Evolutionary conservation across 2,113 vertebrate species (phyloP), one percentile per base, ranked within the genome.

Genomic region (Stegastes partitus): DNA sequence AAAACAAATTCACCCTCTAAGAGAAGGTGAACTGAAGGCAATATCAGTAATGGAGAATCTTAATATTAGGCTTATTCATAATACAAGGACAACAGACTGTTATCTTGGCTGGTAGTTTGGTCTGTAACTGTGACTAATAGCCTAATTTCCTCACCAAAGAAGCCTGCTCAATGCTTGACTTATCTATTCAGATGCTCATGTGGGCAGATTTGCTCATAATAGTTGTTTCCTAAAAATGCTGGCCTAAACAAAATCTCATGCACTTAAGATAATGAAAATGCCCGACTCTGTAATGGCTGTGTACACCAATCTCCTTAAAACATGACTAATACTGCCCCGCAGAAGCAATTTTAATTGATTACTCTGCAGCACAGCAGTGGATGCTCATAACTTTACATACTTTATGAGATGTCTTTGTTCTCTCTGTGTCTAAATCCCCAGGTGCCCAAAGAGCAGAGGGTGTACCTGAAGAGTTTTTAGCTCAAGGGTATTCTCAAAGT

Each of bases 241-340:
- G 70, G 26, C 56, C 44, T 82, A 82, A 81, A 88, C 77, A 74
- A 80, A 91, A 87, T 81, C 54, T 66, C 54, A 67, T 68, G 76
- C 85, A 91, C 88, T 90, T 82, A 87, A 73, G 56, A 66, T 86
- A 84, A 91, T 93, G 77, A 87, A 83, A 87, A 69, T 57, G 62
- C 51, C 76, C 70, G 7, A 34, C 31, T 67, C 49, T 63, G 50
- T 63, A 67, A 74, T 87, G 18, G 83, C 66, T 65, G n/a, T 61
- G 59, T 75, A 68, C 67, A 77, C 70, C 56, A 45, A 25, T 87
- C 57, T 75, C n/a, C 51, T 61, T 66, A 62, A 68, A 83, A 77
- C 67, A 77, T 65, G 70, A 84, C 56, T 83, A 62, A 84, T 65
- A 61, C 39, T 39, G 45, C 56, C 25, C 54, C 28, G 49, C 39